These are phyloP conservation scores for Bettongia penicillata DNA, from an alignment of 2,113 vertebrate species.

Conservation along the genomic window DNA sequence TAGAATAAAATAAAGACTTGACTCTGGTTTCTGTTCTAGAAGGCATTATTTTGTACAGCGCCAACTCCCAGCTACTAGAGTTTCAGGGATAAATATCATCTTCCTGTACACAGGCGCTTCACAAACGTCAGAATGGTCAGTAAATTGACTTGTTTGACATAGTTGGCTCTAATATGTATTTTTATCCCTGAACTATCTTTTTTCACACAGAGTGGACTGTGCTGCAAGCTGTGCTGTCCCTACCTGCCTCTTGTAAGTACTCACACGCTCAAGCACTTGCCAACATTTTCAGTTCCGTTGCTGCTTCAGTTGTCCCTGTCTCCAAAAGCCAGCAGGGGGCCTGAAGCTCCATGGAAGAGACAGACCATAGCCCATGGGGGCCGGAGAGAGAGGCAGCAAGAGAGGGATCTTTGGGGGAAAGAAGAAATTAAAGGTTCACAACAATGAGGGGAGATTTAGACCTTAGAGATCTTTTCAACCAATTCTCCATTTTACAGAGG, in stretches of 20 bases:
- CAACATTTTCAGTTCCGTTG: neutral
- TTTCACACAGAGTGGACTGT: conserved; percentile 10
- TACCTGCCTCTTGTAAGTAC: neutral
- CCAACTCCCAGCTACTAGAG: conserved; percentile 67
- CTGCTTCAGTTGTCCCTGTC: neutral
- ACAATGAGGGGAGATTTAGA: neutral
- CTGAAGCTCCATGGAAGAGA: neutral
- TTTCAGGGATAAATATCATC: neutral
- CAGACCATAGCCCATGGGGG: neutral
- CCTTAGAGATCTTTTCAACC: neutral
- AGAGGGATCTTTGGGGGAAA: neutral
- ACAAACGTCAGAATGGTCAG: neutral
- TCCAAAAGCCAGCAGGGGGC: neutral
- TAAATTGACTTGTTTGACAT: conserved; percentile 58
- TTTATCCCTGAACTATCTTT: neutral
- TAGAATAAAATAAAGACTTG: conserved; percentile 36
- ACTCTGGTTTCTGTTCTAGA: conserved; percentile 65
- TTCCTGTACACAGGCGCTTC: neutral
- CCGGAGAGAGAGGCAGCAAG: neutral
- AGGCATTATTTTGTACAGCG: conserved; percentile 28
- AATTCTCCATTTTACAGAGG: neutral
- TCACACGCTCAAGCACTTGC: neutral
- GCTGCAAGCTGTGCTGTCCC: neutral
- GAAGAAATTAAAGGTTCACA: neutral
- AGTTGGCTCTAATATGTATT: conserved; percentile 44